These are phyloP conservation scores for Beris chalybata DNA, from an alignment of 2,888 invertebrate genomes.

Conservation along the genomic window DNA sequence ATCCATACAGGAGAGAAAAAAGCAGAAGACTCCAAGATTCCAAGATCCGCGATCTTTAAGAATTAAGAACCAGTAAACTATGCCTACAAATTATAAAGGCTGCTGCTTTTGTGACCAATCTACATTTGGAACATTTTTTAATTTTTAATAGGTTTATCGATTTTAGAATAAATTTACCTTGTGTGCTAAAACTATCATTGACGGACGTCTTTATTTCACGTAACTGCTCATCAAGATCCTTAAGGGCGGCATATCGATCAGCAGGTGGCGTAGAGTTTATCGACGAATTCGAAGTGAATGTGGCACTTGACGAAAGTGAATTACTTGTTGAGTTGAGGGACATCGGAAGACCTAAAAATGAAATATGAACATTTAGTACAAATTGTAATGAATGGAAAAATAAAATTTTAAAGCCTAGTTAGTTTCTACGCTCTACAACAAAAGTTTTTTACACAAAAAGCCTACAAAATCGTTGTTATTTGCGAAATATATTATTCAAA, in stretches of 20 bases:
- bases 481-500: no score
- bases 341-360: conserved; percentile 49
- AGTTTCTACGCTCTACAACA: no score
- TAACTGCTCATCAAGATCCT: conserved; percentile 83
- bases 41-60: no score
- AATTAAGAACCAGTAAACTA: no score
- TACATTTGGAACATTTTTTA: no score
- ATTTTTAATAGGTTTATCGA: no score
- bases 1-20: no score
- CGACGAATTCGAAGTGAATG: conserved; percentile 45
- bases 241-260: conserved; percentile 94
- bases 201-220: conserved; percentile 57
- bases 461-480: no score
- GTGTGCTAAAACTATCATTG: conserved; percentile 38
- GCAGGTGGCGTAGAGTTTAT: conserved; percentile 58
- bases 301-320: conserved; percentile 43
- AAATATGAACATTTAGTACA: conserved; percentile 3
- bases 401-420: not conserved
- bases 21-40: no score
- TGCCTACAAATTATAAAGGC: no score
- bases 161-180: conserved; percentile 10
- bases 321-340: conserved; percentile 44
- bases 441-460: no score
- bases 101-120: no score
- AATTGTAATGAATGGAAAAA: not conserved